Base-by-base conservation (phyloP, 2,888 invertebrate species). In the Panorpa germanica region DNA sequence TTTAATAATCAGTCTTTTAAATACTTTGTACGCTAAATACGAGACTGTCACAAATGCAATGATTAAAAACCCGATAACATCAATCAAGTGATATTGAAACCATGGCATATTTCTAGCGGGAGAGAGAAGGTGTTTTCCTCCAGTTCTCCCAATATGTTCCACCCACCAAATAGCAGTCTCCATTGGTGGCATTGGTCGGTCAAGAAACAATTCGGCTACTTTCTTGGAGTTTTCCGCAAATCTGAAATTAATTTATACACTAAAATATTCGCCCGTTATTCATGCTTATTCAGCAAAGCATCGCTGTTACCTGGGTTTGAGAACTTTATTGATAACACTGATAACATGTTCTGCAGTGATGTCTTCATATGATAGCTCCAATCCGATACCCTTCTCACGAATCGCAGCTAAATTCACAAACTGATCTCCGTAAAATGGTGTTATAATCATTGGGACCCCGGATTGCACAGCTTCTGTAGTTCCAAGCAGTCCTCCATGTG, bases 391-490 rank as follows among this genome's bases (percentile, higher is more conserved):
- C 6, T 62, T 61, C 28, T 68, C 65, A 41, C 63, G 59, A 3
- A 70, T 46, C 1, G 65, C 65, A 24, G 61, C 60, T 1, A 68
- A 69, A 44, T 76, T 76, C 1, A 66, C 60, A 36, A 64, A 67
- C 43, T 76, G 75, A 44, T 75, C 74, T 2, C 74, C 75, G 41
- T 69, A 75, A 28, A 75, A 58, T 4, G 76, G 76, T 18, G 76
- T 63, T 4, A 71, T 61, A 5, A 77, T 49, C 27, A 70, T 53
- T 5, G 75, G 74, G 20, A 68, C 61, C 8, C 68, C 74, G 29
- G 68, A 66, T 39, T 73, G 65, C 4, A 71, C 54, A 0, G 71
- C 67, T 45, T 76, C 76, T 10, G 67, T 68, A 1, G 65, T 63
- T 32, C 75, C 73, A 12, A 75, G 50, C 34, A 73, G 61, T 3